A percentile compares a stretch with the other conserved stretches of the same genome.
Evolutionary conservation across 2,113 vertebrate species (phyloP).

Genomic region (Procavia capensis): DNA sequence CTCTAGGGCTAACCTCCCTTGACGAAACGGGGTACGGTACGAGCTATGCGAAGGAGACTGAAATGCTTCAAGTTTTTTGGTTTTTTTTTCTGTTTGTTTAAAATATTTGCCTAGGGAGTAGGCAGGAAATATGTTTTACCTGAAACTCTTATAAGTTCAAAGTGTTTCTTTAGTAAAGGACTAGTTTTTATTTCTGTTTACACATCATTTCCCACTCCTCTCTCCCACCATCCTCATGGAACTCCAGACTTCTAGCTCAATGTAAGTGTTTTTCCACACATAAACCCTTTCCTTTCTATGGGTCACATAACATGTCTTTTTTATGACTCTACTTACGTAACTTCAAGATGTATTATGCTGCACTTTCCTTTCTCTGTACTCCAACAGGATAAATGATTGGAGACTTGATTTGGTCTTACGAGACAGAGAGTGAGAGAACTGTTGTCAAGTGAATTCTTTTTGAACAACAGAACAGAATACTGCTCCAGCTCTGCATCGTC

Average conservation of each 20-base stretch:
- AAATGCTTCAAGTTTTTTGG: not conserved
- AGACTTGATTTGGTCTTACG: no score
- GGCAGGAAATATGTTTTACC: conserved; percentile 46
- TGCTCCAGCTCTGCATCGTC: not conserved
- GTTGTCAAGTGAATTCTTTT: not conserved
- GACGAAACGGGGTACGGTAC: not conserved
- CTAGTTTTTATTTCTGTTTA: conserved; percentile 38
- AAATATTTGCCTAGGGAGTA: conserved; percentile 74
- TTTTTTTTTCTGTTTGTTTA: conserved; percentile 48
- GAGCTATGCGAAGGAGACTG: not conserved
- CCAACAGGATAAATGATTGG: not conserved
- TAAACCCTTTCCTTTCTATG: not conserved
- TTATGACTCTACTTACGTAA: rapidly evolving
- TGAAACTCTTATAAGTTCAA: conserved; percentile 49
- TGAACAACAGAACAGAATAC: not conserved
- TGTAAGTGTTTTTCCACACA: not conserved
- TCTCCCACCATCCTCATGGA: not conserved
- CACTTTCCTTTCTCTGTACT: not conserved
- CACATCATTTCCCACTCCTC: not conserved
- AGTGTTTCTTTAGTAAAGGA: conserved; percentile 15
- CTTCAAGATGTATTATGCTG: not conserved
- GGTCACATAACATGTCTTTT: not conserved
- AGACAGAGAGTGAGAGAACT: not conserved
- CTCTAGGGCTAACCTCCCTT: not conserved
- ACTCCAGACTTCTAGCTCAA: not conserved